Base-by-base conservation (phyloP, 2,113 vertebrate genomes). In the Stictonetta naevosa region DNA sequence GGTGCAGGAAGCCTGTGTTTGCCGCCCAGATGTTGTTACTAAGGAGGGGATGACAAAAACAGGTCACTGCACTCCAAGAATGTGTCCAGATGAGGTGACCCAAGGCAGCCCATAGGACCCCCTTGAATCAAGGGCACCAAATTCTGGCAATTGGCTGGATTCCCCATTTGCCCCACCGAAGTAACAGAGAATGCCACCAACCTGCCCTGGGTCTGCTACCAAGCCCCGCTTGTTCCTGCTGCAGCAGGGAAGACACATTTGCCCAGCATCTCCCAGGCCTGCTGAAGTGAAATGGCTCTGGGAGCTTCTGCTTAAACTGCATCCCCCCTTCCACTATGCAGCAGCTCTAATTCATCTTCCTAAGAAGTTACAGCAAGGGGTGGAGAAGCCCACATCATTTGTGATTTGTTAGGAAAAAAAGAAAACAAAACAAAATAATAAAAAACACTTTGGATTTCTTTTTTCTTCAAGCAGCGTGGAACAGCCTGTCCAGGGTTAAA, bases 401-500 rank as follows among this genome's bases (percentile, higher is more conserved):
- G 16, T 1, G 6, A 28, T 72, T 74, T 67, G 23, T 58, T 89
- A 95, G 93, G 48, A 85, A 85, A 91, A 91, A 88, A 87, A 91
- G 12, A 82, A 58, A 48, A 22, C 40, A 21, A 48, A 9, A 8
- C 82, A 50, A 40, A 40, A 40, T 6, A 82, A 58, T n/a, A 48
- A 22, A 48, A 48, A 9, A 8, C 82, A 53, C 21, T 59, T 93
- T 69, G 53, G 71, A 62, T 86, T 59, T 75, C 88, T 69, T 71
- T 86, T 86, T 93, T 40, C 78, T 82, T 78, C n/a, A 31, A 76
- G 10, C 14, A 69, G 16, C 12, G 52, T 34, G 19, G 73, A 73
- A 92, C 60, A 46, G 19, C 15, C 53, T 81, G 86, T 80, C 91
- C 76, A 90, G 44, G 81, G 28, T 59, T 71, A 92, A 94, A 88